Percentiles rank a stretch among this genome's conserved stretches.
These are phyloP conservation scores for Sinella curviseta DNA, from an alignment of 1,140 invertebrate species.

Conservation along the genomic window DNA sequence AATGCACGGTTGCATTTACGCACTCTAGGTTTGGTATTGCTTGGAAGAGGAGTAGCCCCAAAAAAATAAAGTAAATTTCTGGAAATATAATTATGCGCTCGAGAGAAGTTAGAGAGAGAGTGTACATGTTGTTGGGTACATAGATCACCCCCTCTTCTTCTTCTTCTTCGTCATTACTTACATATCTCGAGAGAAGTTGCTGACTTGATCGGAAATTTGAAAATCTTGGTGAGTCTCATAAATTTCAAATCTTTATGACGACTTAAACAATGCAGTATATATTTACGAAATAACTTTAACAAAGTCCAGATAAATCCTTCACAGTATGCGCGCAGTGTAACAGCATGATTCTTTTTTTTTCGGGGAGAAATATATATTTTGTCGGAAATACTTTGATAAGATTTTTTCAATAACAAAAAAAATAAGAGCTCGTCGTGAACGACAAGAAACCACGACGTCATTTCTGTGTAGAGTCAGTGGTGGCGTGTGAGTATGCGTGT, in stretches of 20 bases:
- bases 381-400: background rate
- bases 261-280: background rate
- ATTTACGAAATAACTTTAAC: background rate
- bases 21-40: no score
- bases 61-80: background rate
- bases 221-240: background rate
- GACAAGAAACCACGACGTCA: no score
- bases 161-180: background rate
- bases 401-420: constrained; percentile 7
- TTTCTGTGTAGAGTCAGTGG: background rate
- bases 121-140: no score
- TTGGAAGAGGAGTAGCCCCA: background rate
- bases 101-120: no score
- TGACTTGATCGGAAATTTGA: background rate
- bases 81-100: constrained; percentile 2
- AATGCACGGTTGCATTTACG: no score
- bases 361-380: no score
- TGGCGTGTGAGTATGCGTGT: background rate
- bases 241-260: background rate
- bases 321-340: background rate
- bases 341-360: background rate
- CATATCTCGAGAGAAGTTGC: background rate
- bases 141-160: no score
- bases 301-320: no score
- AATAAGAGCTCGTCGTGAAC: background rate